A percentile compares a stretch with the other conserved stretches of the same genome.
Conservation (phyloP, 2,888 invertebrate genomes). For the Yponomeuta malinellus region DNA sequence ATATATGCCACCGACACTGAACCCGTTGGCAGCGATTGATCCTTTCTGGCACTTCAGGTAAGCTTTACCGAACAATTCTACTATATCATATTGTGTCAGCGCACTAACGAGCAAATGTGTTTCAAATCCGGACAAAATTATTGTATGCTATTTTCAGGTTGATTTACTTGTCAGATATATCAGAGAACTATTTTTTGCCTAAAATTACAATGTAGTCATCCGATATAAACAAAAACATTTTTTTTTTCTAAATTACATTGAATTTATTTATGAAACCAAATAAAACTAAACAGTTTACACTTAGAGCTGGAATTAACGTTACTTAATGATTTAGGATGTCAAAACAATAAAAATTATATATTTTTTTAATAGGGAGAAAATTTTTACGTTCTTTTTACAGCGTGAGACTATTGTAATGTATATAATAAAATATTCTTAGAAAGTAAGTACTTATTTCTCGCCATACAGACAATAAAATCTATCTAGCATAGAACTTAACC, state of each 20-base stretch:
- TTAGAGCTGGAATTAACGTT: slow-evolving; percentile 5
- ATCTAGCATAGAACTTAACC: slow-evolving; percentile 3
- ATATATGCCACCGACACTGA: no score
- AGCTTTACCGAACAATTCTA: no score
- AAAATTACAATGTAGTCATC: slow-evolving; percentile 5
- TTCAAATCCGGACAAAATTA: slow-evolving; percentile 7
- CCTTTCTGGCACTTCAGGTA: no score
- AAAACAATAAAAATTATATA: slow-evolving; percentile 5
- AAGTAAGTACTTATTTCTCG: slow-evolving; percentile 4
- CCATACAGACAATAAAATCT: slow-evolving; percentile 5
- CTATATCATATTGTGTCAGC: no score
- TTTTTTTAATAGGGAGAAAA: slow-evolving; percentile 7
- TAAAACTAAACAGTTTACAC: slow-evolving; percentile 7
- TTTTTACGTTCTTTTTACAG: slow-evolving; percentile 7
- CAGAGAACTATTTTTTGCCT: slow-evolving; percentile 7
- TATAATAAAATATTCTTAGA: neutral
- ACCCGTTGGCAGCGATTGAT: no score
- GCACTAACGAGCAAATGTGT: slow-evolving; percentile 1
- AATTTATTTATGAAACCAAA: slow-evolving; percentile 5
- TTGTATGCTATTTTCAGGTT: slow-evolving; percentile 4
- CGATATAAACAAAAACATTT: slow-evolving; percentile 2
- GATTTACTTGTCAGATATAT: slow-evolving; percentile 7
- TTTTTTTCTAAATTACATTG: slow-evolving; percentile 5
- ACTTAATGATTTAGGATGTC: slow-evolving; percentile 7
- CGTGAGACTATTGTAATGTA: neutral